Conservation (phyloP, 2,113 vertebrate species). For the Catharus minimus region DNA sequence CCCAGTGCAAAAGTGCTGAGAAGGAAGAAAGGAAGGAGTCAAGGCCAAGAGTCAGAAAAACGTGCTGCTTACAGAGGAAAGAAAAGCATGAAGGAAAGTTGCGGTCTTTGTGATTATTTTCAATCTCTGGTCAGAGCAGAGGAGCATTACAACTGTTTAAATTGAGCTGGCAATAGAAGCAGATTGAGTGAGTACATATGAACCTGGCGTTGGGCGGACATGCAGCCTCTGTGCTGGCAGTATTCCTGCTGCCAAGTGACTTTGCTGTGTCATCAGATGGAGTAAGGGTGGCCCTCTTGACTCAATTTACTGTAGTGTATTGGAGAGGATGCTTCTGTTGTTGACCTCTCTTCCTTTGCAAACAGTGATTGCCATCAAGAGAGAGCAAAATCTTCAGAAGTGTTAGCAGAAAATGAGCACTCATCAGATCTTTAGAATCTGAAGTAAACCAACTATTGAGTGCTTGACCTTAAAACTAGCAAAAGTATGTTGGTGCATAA, state of each 20-base stretch:
- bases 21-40: neutral
- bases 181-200: neutral
- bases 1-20: neutral
- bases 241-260: neutral
- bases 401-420: neutral
- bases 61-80: neutral
- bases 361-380: neutral
- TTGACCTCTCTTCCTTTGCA: neutral
- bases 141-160: neutral
- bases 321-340: neutral
- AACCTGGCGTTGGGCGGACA: neutral
- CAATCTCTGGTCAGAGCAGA: neutral
- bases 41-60: neutral
- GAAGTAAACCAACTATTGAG: neutral
- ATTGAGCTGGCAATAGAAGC: neutral
- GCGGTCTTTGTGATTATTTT: neutral
- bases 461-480: neutral
- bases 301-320: neutral
- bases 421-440: neutral
- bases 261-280: neutral
- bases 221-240: neutral
- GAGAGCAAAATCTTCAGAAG: neutral
- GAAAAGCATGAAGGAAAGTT: neutral
- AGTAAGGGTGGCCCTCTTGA: neutral
- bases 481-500: neutral